These are phyloP conservation scores for Eriosoma lanigerum DNA, from an alignment of 1,140 invertebrate species.

Conservation along the genomic window DNA sequence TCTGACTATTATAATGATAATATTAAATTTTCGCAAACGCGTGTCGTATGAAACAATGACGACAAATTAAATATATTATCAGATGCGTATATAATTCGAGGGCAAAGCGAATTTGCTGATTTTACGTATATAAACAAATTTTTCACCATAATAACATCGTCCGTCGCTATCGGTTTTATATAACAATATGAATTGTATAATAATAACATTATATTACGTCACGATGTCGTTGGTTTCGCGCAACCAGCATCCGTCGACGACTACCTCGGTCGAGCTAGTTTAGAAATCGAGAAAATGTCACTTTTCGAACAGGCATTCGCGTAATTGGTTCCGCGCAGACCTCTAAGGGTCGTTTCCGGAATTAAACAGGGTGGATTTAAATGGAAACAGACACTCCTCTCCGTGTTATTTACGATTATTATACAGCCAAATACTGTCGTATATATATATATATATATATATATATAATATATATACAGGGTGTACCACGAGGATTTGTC, in stretches of 20 bases:
- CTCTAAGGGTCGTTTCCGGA: slow-evolving; percentile 28
- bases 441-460: neutral
- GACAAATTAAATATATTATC: too few relatives aligned
- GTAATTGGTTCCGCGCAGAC: slow-evolving; percentile 18
- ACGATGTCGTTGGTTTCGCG: neutral
- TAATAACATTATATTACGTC: slow-evolving; percentile 7
- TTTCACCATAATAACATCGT: too few relatives aligned
- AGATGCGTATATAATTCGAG: too few relatives aligned
- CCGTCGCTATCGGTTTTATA: too few relatives aligned
- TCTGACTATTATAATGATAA: too few relatives aligned
- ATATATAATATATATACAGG: too few relatives aligned
- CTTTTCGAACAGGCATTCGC: slow-evolving; percentile 33
- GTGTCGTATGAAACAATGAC: too few relatives aligned
- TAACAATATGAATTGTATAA: too few relatives aligned
- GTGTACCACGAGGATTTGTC: too few relatives aligned
- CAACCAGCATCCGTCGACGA: neutral
- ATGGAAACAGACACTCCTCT: slow-evolving; percentile 34
- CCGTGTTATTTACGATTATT: slow-evolving; percentile 25
- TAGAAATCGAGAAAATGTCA: slow-evolving; percentile 22
- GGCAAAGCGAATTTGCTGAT: too few relatives aligned
- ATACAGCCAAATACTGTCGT: neutral
- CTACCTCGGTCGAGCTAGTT: neutral
- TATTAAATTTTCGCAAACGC: too few relatives aligned
- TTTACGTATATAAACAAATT: too few relatives aligned
- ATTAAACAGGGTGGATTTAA: slow-evolving; percentile 40